Base-by-base conservation (phyloP, 2,113 vertebrate genomes). In the Chaetops frenatus region DNA sequence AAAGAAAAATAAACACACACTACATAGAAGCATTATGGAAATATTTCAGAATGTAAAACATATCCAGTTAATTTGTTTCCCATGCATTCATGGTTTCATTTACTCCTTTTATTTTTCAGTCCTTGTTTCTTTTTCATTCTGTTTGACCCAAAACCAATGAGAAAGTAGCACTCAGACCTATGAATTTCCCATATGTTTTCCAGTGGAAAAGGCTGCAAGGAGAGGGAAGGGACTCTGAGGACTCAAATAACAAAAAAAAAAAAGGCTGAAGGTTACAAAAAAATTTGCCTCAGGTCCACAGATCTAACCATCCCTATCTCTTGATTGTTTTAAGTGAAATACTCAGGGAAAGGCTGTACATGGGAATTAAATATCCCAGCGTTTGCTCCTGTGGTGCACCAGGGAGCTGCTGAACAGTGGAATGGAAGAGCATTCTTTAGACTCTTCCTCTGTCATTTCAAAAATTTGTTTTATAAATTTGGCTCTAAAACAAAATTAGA, bases 1-100 rank as follows among this genome's bases (percentile, higher is more conserved):
- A 98, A 98, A 98, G 97, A 98, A 98, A 98, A 99, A 98, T 97
- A 99, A 98, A 98, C 98, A 99, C 96, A 98, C 80, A 57, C 78
- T 96, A 93, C 73, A 94, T 84, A 95, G 92, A 96, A 95, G 81
- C 85, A 90, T 93, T 91, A 94, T 79, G 90, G 92, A 95, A 95
- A 96, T 93, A 96, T 78, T 94, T 94, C 88, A 95, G 92, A 93
- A 74, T 47, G 58, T 67, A 84, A 95, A 88, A 95, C 84, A 96
- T 97, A 96, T 89, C 64, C 83, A 93, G 93, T 77, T 95, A 90
- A 97, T 95, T 96, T 97, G 90, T 97, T 97, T 96, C 74, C 84
- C 88, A 94, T 94, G 94, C 60, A 92, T 94, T 93, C 86, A 94
- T 94, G 93, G 86, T 92, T 96, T 95, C 76, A 86, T 96, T 91